Evolutionary conservation across 2,113 vertebrate genomes (phyloP).

Genomic region (Steatornis caripensis): DNA sequence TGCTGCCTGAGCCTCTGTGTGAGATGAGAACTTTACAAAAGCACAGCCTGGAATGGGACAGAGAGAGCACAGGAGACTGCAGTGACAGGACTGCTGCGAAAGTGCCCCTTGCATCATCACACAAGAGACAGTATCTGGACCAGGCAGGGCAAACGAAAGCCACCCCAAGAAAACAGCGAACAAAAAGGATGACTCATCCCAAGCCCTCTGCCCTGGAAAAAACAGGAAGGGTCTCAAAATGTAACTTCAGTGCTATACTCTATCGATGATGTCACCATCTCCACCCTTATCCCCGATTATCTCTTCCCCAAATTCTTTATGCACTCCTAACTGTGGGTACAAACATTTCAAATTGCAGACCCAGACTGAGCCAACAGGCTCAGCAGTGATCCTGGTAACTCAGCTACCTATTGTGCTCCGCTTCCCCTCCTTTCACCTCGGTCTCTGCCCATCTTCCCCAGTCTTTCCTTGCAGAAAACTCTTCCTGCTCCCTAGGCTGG

Average conservation of each 20-base stretch:
- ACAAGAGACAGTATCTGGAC: neutral
- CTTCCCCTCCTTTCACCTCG: neutral
- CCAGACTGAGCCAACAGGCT: neutral
- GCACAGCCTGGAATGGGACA: constrained; percentile 87
- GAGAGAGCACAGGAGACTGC: constrained; percentile 33
- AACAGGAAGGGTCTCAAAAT: neutral
- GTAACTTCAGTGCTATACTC: neutral
- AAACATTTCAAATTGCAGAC: neutral
- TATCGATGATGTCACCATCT: neutral
- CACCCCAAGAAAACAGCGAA: neutral
- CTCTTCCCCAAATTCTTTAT: neutral
- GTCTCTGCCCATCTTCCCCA: neutral
- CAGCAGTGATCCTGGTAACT: neutral
- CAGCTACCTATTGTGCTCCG: neutral
- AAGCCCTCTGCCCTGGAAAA: neutral
- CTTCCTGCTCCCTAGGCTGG: neutral
- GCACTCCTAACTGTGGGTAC: neutral
- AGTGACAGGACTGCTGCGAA: neutral
- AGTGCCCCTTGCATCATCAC: neutral
- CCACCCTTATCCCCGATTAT: neutral
- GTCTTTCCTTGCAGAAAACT: neutral
- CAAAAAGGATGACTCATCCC: neutral
- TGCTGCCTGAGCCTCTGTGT: constrained; percentile 95
- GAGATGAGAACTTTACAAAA: constrained; percentile 98
- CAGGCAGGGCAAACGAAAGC: neutral